A percentile compares a stretch with the other conserved stretches of the same genome.
Conservation (phyloP, 2,113 vertebrate genomes). For the Prinia subflava region DNA sequence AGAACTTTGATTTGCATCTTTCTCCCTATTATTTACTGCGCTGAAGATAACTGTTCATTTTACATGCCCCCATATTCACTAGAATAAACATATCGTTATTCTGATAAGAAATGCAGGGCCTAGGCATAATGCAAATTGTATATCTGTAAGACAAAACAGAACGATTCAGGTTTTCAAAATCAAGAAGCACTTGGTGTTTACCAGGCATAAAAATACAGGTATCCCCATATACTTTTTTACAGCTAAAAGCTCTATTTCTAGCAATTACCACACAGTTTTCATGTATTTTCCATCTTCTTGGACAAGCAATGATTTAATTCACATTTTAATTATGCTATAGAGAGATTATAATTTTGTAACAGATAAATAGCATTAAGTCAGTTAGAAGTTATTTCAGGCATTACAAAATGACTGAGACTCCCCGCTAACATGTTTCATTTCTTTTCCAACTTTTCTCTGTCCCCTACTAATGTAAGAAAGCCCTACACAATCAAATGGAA, state of each 20-base stretch:
- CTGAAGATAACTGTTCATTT: not conserved
- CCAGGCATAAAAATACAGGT: not conserved
- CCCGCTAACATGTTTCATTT: not conserved
- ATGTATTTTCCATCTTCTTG: not conserved
- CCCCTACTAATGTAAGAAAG: not conserved
- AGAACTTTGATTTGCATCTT: not conserved
- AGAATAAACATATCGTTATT: not conserved
- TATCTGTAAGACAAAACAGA: not conserved
- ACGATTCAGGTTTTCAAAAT: not conserved
- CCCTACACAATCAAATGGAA: not conserved
- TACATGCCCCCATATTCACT: not conserved
- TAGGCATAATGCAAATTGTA: not conserved
- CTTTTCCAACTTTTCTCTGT: not conserved
- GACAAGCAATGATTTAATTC: constrained; percentile 7
- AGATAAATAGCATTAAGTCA: constrained; percentile 26
- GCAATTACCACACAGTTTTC: not conserved
- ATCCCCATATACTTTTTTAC: not conserved
- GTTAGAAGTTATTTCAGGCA: constrained; percentile 10
- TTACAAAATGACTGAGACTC: not conserved
- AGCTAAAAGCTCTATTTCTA: not conserved
- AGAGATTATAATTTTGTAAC: not conserved
- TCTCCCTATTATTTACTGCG: not conserved
- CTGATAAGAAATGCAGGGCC: not conserved
- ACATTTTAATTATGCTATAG: constrained; percentile 2
- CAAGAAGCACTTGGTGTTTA: not conserved